Percentiles rank a stretch among this genome's conserved stretches.
Conservation (phyloP, 2,113 vertebrate species). For the Leptocoma aspasia region DNA sequence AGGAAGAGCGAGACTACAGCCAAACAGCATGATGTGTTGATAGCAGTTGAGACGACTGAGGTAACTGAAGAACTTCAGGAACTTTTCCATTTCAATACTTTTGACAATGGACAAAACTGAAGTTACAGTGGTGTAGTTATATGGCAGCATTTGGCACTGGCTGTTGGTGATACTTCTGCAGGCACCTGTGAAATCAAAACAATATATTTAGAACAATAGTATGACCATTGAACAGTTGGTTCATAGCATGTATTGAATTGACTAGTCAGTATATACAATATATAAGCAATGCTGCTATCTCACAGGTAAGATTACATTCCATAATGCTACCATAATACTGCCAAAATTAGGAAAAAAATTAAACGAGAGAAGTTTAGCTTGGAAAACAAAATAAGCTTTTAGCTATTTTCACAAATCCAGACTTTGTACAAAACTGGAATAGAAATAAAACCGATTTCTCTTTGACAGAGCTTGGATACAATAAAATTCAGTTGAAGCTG, state of each 20-base stretch:
- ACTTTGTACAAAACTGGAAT: not conserved
- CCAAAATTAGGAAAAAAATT: not conserved
- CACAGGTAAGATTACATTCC: not conserved
- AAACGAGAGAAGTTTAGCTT: not conserved
- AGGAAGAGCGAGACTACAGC: conserved; percentile 91
- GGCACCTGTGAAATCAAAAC: conserved; percentile 73
- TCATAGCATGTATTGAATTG: not conserved
- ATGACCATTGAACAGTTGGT: not conserved
- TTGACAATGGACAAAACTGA: conserved; percentile 80
- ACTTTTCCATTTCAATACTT: conserved; percentile 88
- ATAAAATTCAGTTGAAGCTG: not conserved
- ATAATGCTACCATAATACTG: not conserved
- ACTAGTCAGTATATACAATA: not conserved
- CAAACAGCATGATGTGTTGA: conserved; percentile 95
- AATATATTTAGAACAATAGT: conserved; percentile 26
- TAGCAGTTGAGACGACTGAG: conserved; percentile 90
- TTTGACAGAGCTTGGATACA: not conserved
- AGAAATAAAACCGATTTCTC: not conserved
- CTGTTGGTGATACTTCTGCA: conserved; percentile 82
- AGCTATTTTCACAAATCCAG: not conserved
- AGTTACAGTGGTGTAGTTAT: conserved; percentile 80
- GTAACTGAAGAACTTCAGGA: conserved; percentile 95
- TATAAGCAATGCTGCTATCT: not conserved
- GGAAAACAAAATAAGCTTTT: not conserved
- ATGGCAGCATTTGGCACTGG: conserved; percentile 91